Evolutionary conservation across 2,888 invertebrate species (phyloP).

Genomic region (Brassicogethes aeneus): DNA sequence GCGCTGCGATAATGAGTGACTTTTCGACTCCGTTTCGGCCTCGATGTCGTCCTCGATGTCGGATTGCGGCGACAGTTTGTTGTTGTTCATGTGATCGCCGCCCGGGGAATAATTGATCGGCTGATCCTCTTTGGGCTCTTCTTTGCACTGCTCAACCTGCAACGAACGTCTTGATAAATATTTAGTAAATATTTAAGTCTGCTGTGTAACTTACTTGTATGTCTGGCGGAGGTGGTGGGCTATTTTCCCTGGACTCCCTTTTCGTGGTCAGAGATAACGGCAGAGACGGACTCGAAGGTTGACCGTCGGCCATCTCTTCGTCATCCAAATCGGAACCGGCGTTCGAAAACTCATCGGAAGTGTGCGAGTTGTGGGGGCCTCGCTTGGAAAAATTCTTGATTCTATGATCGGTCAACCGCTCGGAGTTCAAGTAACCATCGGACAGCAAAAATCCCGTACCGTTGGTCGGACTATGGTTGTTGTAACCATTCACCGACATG

Average conservation of each 20-base stretch:
- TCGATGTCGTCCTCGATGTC: conserved; percentile 47
- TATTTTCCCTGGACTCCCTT: conserved; percentile 44
- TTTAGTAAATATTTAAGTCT: not conserved
- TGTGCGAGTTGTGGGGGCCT: conserved; percentile 49
- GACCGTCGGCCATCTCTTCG: conserved; percentile 48
- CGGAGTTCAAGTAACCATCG: conserved; percentile 48
- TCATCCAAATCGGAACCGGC: conserved; percentile 61
- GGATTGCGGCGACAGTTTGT: conserved; percentile 43
- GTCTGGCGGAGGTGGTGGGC: conserved; percentile 34
- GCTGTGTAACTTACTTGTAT: conserved; percentile 34
- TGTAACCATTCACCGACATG: conserved; percentile 55
- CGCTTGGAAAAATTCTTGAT: conserved; percentile 53
- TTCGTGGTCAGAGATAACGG: conserved; percentile 61
- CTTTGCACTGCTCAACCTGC: conserved; percentile 32
- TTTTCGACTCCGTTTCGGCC: conserved; percentile 31
- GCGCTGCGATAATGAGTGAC: conserved; percentile 27
- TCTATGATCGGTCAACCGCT: conserved; percentile 44
- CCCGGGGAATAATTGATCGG: conserved; percentile 40
- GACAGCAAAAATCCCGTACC: conserved; percentile 53
- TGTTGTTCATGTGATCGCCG: conserved; percentile 49
- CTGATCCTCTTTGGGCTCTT: conserved; percentile 33
- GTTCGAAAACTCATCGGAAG: conserved; percentile 60
- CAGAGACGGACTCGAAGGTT: conserved; percentile 57
- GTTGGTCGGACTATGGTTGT: conserved; percentile 56
- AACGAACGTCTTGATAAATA: conserved; percentile 16